Evolutionary conservation across 2,888 invertebrate genomes (phyloP), one percentile per base, ranked within the genome.

Genomic region (Deilephila elpenor): DNA sequence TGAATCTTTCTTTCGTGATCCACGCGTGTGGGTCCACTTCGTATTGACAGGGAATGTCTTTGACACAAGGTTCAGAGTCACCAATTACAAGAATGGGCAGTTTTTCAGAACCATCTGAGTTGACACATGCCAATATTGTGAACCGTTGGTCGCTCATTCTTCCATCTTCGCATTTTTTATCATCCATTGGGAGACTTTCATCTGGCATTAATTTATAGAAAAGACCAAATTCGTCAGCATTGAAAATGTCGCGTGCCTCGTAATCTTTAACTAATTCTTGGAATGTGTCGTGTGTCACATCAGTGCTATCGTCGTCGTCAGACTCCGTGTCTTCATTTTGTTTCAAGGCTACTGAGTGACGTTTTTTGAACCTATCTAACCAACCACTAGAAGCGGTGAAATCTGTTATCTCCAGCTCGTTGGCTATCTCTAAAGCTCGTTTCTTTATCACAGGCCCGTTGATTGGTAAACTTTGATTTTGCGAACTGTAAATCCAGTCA

Each of bases 51-150:
- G 81, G 79, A 4, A 79, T 62, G 6, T 78, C 70, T 72, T 74
- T 80, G 1, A 79, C 72, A 32, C 79, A 78, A 37, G 78, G 78
- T 74, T 74, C 74, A 44, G 74, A 71, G 73, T 81, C 82, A 34
- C 80, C 85, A 70, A 83, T 83, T 75, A 72, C 80, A 77, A 74
- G 71, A 59, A 76, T 73, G 8, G 73, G 74, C 62, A 74, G 60
- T 70, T 73, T 84, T 75, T 84, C 80, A 53, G 78, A 77, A 32
- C 82, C 84, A 75, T 77, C 75, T 67, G 78, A 78, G 75, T 85
- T 85, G 17, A 78, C 75, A 72, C 78, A 79, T 71, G 84, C 75
- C n/a, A 84, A 73, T 71, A 82, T 74, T 29, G 82, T 84, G 19
- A 85, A 8, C 59, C 82, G 73, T 59, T 78, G 75, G 73, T 82